These are phyloP conservation scores for Steromphala cineraria DNA, from an alignment of 2,888 invertebrate genomes.

Conservation along the genomic window DNA sequence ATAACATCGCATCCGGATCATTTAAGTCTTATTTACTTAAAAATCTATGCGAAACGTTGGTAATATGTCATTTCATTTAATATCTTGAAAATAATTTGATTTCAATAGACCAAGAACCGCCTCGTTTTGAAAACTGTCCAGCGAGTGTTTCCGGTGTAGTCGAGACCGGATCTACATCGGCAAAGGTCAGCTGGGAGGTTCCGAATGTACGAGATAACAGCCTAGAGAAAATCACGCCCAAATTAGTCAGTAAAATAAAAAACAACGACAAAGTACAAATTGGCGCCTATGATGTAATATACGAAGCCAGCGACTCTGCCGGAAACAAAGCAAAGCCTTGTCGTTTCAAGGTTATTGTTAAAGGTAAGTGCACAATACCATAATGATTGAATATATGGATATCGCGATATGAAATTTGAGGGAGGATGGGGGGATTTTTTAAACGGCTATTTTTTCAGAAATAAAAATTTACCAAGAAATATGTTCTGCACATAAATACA, in stretches of 20 bases:
- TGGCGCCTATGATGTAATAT: background rate
- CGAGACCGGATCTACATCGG: background rate
- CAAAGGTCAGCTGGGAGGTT: background rate
- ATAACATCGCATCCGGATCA: no score
- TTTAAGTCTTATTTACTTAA: no score
- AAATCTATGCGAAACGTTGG: no score
- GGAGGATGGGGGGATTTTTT: no score
- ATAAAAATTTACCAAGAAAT: no score
- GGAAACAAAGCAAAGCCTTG: slow-evolving; percentile 4
- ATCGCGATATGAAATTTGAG: no score
- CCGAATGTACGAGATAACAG: background rate
- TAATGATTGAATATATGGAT: no score
- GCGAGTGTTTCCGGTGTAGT: background rate
- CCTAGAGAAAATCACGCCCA: background rate
- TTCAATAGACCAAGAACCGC: slow-evolving; percentile 12
- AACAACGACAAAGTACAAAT: background rate
- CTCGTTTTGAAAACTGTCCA: background rate
- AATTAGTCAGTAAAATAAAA: background rate
- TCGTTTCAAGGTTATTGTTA: slow-evolving; percentile 10
- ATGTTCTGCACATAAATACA: no score
- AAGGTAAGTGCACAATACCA: background rate
- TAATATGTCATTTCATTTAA: no score
- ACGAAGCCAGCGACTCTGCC: background rate
- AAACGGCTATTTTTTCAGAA: no score
- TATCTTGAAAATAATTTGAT: no score